Evolutionary conservation across 2,797 vertebrate genomes (phyloP).

Genomic region (Argya squamiceps): DNA sequence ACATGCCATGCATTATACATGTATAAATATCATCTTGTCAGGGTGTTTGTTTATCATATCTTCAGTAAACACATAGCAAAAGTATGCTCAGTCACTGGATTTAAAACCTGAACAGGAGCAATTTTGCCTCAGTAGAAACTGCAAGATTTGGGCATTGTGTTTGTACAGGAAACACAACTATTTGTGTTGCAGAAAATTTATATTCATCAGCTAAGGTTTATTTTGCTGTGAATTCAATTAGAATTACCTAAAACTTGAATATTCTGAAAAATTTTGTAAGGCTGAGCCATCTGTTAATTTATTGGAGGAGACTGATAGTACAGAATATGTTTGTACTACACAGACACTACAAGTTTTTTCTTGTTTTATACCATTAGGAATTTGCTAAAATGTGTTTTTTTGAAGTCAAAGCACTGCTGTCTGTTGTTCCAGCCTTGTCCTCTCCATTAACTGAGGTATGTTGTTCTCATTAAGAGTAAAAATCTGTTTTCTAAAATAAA

Average conservation of each 20-base stretch:
- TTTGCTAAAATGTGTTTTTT: slow-evolving; percentile 76
- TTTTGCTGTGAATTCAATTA: neutral
- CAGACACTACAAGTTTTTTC: neutral
- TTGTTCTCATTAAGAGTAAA: neutral
- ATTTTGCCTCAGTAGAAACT: neutral
- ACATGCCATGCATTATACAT: neutral
- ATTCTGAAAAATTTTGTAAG: slow-evolving; percentile 1
- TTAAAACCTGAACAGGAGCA: neutral
- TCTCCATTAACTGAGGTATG: slow-evolving; percentile 76
- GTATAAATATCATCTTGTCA: slow-evolving; percentile 13
- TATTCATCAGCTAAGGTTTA: neutral
- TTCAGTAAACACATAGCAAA: neutral
- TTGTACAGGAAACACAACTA: neutral
- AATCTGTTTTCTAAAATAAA: neutral
- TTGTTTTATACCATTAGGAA: slow-evolving; percentile 62
- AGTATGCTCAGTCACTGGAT: neutral
- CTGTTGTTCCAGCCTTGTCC: slow-evolving; percentile 1
- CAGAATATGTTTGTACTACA: neutral
- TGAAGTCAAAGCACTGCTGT: slow-evolving; percentile 77
- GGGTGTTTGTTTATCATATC: neutral
- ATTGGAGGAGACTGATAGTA: neutral
- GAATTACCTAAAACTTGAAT: neutral
- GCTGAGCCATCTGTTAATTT: neutral
- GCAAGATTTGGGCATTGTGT: neutral
- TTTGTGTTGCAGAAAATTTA: neutral